Evolutionary conservation across 1,140 invertebrate species (phyloP), one percentile per base, ranked within the genome.

Genomic region (Globodera rostochiensis): DNA sequence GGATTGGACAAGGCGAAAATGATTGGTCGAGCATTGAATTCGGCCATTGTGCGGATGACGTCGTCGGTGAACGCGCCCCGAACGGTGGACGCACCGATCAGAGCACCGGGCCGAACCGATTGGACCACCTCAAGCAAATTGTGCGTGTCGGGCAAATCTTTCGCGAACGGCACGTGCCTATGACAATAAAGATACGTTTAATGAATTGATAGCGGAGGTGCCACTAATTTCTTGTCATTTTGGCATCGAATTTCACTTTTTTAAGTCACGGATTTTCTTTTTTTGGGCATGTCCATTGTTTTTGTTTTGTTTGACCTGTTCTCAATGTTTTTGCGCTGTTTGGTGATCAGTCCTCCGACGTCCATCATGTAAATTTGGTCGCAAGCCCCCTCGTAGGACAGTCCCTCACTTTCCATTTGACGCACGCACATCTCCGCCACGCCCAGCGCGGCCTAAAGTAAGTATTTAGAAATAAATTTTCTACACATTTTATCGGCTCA

Each of bases 1-100:
- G 96, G 96, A 92, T 98, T 98, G 84, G 95, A 97, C 6, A 98
- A 91, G 21, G 96, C 96, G 90, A 98, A 98, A 76, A 98, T 94
- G 79, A 98, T 93, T 0, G 96, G 96, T 74, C 93, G 92, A 50
- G 95, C 93, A 84, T 95, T 96, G 89, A 94, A 94, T 78, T 92
- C 91, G 0, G 93, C 94, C 95, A 98, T 97, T 83, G 93, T 93
- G 88, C 93, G 91, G 66, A 98, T 91, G 53, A 98, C 93, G 85
- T 94, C 93, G 11, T 94, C 92, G 0, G 94, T 97, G 88, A 98
- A 98, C 2, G 95, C 94, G 36, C 95, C 94, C 11, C 95, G 81
- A 94, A 96, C 85, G 95, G 95, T 94, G 88, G 86, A 85, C 49
- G 87, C 83, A 71, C 94, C 95, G 90, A 96, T 96, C 67, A 96